phyloP scores from a whole-genome alignment of 1,140 invertebrate genomes.

The Trypoxylus dichotomus region DNA sequence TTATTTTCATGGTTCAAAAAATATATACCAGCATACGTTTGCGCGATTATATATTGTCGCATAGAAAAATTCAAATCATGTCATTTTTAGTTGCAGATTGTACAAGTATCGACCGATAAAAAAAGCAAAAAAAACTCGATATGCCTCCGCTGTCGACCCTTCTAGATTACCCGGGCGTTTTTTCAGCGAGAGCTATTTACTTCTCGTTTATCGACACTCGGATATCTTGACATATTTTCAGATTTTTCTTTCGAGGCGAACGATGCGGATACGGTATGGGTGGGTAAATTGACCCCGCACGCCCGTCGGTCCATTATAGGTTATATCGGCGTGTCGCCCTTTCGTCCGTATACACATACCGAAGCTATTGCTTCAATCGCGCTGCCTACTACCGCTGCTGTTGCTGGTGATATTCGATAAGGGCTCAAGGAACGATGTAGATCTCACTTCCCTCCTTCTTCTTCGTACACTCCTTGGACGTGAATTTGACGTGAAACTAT shows the following conservation, averaged over 20 bases:
- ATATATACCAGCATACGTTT: no score
- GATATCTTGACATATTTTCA: conserved; percentile 25
- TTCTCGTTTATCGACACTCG: conserved; percentile 22
- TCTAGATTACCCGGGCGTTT: conserved; percentile 13
- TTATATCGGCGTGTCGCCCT: conserved; percentile 21
- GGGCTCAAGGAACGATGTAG: not conserved
- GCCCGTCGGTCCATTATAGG: conserved; percentile 17
- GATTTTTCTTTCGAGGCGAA: conserved; percentile 20
- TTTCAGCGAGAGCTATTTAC: conserved; percentile 19
- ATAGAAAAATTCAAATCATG: not conserved
- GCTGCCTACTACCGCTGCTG: not conserved
- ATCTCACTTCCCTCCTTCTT: not conserved
- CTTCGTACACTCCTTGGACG: not conserved
- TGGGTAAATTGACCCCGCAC: conserved; percentile 15
- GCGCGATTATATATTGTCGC: not conserved
- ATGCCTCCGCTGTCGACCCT: not conserved
- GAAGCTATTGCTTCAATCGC: conserved; percentile 14
- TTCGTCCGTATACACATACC: conserved; percentile 13
- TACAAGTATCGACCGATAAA: not conserved
- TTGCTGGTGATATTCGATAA: conserved; percentile 21
- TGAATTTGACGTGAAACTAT: conserved; percentile 19
- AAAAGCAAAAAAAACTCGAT: not conserved
- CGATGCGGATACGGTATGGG: conserved; percentile 11
- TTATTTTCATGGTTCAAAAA: no score
- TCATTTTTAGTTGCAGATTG: not conserved